These are phyloP conservation scores for Tamias sibiricus DNA, from an alignment of 2,113 vertebrate genomes.

Conservation along the genomic window DNA sequence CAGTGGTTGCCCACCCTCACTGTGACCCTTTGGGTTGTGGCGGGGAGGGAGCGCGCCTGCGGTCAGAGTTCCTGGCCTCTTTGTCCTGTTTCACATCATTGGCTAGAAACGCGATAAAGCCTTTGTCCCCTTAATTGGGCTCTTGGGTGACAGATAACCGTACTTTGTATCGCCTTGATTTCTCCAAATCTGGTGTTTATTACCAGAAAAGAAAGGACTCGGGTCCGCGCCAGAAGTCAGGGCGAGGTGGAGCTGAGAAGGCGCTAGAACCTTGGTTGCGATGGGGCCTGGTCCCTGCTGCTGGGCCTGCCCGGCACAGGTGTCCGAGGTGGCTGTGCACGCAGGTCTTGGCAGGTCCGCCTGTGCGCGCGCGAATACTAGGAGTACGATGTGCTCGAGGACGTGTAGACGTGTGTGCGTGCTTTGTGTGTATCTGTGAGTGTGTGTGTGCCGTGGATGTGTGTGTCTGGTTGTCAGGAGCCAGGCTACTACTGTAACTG, in stretches of 20 bases:
- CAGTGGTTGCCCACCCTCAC: neutral
- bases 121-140: slow-evolving; percentile 17
- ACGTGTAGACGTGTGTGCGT: neutral
- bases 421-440: neutral
- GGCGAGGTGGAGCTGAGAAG: neutral
- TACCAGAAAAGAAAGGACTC: neutral
- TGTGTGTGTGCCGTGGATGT: neutral
- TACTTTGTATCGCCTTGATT: neutral
- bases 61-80: neutral
- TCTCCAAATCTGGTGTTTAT: neutral
- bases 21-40: neutral
- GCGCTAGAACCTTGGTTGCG: neutral
- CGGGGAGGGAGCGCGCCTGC: too few species aligned
- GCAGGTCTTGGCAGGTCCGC: neutral
- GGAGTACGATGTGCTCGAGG: neutral
- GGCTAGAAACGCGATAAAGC: neutral
- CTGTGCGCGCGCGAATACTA: neutral
- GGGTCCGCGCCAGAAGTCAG: neutral
- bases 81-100: neutral
- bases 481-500: neutral
- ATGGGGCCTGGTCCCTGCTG: neutral
- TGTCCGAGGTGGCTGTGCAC: neutral
- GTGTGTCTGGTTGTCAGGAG: neutral
- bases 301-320: neutral
- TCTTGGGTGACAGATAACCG: neutral